These are phyloP conservation scores for Rotaria sp. DNA, from an alignment of 2,888 invertebrate genomes.

Conservation along the genomic window DNA sequence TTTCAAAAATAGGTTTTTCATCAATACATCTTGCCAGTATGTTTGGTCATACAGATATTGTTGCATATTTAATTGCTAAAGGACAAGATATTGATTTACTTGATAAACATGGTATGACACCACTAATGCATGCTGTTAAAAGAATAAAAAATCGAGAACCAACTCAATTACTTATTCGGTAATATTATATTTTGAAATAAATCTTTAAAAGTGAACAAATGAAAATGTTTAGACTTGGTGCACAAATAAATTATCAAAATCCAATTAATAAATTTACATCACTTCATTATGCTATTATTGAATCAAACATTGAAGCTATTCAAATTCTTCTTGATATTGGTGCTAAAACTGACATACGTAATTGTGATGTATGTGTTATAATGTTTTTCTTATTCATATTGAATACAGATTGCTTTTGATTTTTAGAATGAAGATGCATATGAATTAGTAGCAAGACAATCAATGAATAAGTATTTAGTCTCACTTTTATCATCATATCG, in stretches of 20 bases:
- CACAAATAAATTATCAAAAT: constrained; percentile 22
- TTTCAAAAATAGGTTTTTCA: constrained; percentile 64
- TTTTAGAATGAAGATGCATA: constrained; percentile 6
- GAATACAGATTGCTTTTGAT: background rate
- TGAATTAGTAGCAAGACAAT: background rate
- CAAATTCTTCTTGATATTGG: background rate
- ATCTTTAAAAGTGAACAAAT: no score
- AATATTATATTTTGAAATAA: no score
- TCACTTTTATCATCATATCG: background rate
- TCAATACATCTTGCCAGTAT: constrained; percentile 91
- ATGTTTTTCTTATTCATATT: background rate
- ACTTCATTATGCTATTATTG: background rate
- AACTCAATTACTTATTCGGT: constrained; percentile 69
- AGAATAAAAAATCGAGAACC: constrained; percentile 72
- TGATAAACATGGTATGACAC: constrained; percentile 90
- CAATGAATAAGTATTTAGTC: background rate
- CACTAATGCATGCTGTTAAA: constrained; percentile 82
- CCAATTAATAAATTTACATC: background rate
- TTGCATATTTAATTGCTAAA: constrained; percentile 89
- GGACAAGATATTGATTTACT: constrained; percentile 78
- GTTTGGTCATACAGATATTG: constrained; percentile 91
- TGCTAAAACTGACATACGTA: background rate
- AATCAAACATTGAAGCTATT: background rate
- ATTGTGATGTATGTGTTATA: background rate
- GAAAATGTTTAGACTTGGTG: constrained; percentile 1